These are phyloP conservation scores for Eubasilissa splendida DNA, from an alignment of 2,888 invertebrate species.

Conservation along the genomic window DNA sequence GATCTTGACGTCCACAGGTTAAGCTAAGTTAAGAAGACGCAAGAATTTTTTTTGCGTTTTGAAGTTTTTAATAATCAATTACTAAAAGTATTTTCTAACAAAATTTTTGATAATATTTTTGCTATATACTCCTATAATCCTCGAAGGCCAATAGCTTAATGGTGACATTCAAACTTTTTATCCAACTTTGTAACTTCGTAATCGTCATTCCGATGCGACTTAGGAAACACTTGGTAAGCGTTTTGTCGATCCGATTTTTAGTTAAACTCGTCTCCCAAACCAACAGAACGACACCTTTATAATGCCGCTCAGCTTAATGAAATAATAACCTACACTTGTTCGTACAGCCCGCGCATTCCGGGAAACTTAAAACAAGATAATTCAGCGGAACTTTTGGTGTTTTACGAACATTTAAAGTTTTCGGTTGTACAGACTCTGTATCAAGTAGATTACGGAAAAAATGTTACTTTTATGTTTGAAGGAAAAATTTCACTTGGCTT, in stretches of 20 bases:
- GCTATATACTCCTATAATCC: not conserved
- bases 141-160: not conserved
- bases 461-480: too few relatives aligned
- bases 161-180: conserved; percentile 4
- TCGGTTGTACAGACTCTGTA: too few relatives aligned
- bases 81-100: too few relatives aligned
- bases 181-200: not conserved
- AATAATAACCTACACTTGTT: conserved; percentile 27
- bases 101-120: not conserved
- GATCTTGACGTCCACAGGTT: too few relatives aligned
- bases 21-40: too few relatives aligned
- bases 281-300: not conserved
- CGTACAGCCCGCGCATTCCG: not conserved
- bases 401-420: too few relatives aligned
- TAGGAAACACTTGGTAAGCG: not conserved
- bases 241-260: not conserved
- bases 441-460: too few relatives aligned
- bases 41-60: too few relatives aligned
- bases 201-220: not conserved
- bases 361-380: conserved; percentile 7
- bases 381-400: not conserved
- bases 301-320: not conserved
- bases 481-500: too few relatives aligned
- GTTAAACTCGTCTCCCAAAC: not conserved
- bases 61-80: too few relatives aligned